Evolutionary conservation across 92 coral and sea anemone genomes (phyloP), one percentile per base, ranked within the genome.

Genomic region (Phymanthus crucifer): DNA sequence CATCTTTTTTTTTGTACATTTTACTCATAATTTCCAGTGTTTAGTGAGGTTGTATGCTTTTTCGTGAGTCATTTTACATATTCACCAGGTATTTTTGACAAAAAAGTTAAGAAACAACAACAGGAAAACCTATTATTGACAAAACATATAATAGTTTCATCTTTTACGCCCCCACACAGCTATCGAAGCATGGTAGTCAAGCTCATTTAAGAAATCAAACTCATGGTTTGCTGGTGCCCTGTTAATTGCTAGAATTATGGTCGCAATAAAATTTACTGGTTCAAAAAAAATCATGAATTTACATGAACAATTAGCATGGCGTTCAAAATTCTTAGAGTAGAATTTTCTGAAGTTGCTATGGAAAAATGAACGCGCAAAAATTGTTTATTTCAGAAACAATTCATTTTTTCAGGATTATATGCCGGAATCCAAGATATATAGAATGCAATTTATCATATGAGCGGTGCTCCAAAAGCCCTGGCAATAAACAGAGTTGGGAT

Each of bases 401-500:
- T 61, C 68, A 61, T 61, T 61, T 61, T 61, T 61, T 24, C 26
- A 27, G 68, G 68, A 61, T 61, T 61, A 61, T 61, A 24, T 27
- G 64, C n/a, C 26, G 64, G 64, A 54, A 54, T 54, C 64, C 64
- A 54, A 61, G 68, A 7, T 5, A 29, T 26, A 27, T 61, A 61
- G 34, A 7, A 61, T 61, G 68, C 36, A 61, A 61, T 61, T 24
- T 61, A 61, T 61, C 68, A 61, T 61, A 29, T 61, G 5, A 12
- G 68, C 68, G 68, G 68, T 61, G 68, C 34, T 61, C 29, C 68
- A 61, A 61, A 61, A 61, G 68, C 35, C 68, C 68, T 61, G 68
- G 37, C 32, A 46, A 74, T 29, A 74, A 43, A 45, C 32, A 56
- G 80, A 38, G 73, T 69, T 76, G 50, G 80, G 40, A 46, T 74